Conservation (phyloP, 2,113 vertebrate species). For the Nothoprocta pentlandii region DNA sequence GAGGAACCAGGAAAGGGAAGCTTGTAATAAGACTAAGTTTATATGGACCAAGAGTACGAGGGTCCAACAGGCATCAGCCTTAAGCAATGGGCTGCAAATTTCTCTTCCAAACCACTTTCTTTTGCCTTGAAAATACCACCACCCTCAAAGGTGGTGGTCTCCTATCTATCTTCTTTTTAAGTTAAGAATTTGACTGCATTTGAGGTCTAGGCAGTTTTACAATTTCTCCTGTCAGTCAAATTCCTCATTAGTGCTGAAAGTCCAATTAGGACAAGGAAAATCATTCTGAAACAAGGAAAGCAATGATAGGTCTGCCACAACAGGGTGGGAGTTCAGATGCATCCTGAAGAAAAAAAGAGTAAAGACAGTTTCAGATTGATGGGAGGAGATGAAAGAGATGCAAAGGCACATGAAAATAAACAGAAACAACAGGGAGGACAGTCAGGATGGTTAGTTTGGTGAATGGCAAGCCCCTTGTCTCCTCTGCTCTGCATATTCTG, state of each 20-base stretch:
- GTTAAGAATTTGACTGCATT: not conserved
- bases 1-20: conserved; percentile 8
- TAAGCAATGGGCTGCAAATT: accelerated
- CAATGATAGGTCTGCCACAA: not conserved
- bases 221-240: conserved; percentile 3
- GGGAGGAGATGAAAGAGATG: not conserved
- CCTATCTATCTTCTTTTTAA: not conserved
- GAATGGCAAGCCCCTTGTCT: not conserved
- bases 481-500: not conserved
- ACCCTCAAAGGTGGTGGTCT: not conserved
- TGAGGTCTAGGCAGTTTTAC: not conserved
- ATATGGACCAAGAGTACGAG: not conserved
- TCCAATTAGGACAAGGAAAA: not conserved
- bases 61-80: not conserved
- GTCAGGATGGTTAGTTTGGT: not conserved
- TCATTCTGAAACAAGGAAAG: not conserved
- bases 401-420: not conserved
- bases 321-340: not conserved
- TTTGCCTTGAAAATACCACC: not conserved
- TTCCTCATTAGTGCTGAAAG: not conserved
- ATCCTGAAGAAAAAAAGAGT: not conserved
- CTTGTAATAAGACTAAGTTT: not conserved
- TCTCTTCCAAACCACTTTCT: not conserved
- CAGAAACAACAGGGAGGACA: not conserved
- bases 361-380: not conserved